Conservation (phyloP, 1,140 invertebrate species). For the Pogonus chalceus region DNA sequence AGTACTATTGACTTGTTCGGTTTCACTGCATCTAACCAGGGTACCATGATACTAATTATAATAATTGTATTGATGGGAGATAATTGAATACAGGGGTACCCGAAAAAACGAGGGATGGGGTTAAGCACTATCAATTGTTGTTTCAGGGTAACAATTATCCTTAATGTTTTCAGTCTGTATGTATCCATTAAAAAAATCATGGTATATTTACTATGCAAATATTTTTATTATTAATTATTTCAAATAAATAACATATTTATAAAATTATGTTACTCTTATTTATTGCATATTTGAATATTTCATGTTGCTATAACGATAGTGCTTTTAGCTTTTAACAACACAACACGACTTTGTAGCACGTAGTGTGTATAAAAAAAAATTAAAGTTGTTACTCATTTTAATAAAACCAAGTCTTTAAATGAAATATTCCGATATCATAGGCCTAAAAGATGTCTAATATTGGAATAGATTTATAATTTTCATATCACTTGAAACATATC, state of each 20-base stretch:
- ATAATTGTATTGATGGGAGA: background rate
- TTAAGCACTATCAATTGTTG: background rate
- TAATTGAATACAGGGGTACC: background rate
- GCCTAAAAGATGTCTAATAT: no score
- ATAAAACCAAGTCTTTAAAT: no score
- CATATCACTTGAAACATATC: conserved; percentile 1
- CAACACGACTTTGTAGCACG: conserved; percentile 1
- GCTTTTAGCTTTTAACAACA: conserved; percentile 3
- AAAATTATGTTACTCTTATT: background rate
- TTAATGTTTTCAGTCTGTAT: background rate
- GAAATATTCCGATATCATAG: no score
- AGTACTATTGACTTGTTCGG: no score
- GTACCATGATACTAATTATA: background rate
- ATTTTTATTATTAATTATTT: no score
- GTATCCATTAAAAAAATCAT: background rate
- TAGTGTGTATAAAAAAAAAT: background rate
- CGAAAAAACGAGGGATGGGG: background rate
- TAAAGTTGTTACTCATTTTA: conserved; percentile 1
- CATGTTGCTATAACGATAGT: conserved; percentile 5
- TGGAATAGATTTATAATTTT: no score
- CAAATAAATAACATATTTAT: background rate
- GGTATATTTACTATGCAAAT: no score
- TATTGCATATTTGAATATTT: background rate
- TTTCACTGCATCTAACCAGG: no score
- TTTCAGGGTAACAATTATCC: background rate